Base-by-base conservation (phyloP, 2,888 invertebrate genomes). In the Allolobophora icterica region DNA sequence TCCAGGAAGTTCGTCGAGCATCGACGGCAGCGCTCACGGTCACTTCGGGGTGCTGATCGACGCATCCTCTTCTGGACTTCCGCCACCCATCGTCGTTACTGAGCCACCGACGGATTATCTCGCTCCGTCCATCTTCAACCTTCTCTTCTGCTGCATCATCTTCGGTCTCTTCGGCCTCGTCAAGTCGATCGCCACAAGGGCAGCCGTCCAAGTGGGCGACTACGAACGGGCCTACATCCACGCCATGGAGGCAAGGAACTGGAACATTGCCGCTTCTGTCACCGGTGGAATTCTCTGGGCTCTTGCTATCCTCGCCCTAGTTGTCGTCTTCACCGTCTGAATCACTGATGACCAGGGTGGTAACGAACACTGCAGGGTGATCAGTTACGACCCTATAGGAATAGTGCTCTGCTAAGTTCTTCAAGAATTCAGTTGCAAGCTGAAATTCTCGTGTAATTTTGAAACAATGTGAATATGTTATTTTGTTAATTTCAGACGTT, bases 1-100 rank as follows among this genome's bases (percentile, higher is more conserved):
- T 2, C 13, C 33, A 17, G 87, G 35, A 34, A 87, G 21, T 24
- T 17, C 87, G 35, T 87, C 87, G 21, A 35, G 6, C 87, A 38
- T 35, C 87, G 87, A 87, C 87, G 87, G 38, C 13, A 87, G 35
- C 38, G 38, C 87, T 35, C 87, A 87, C 87, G 87, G 87, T 87
- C 87, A 87, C 87, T 87, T 87, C 87, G 87, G 87, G 87, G 87
- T 87, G 35, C 87, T 87, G 35, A 87, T 87, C 87, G 87, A 87
- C 38, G 34, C 17, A 21, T 38, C 87, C 6, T 34, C 87, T 35
- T n/a, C 71, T 71, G 71, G 71, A 71, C 87, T 87, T 87, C 87
- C 87, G 38, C 87, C 87, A 34, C 87, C 87, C 21, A 34, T 87
- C 35, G 87, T 87, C 87, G 87, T 87, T 35, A 35, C 35, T 24